phyloP scores from a whole-genome alignment of 2,113 vertebrate genomes.

The Rousettus leschenaultii region DNA sequence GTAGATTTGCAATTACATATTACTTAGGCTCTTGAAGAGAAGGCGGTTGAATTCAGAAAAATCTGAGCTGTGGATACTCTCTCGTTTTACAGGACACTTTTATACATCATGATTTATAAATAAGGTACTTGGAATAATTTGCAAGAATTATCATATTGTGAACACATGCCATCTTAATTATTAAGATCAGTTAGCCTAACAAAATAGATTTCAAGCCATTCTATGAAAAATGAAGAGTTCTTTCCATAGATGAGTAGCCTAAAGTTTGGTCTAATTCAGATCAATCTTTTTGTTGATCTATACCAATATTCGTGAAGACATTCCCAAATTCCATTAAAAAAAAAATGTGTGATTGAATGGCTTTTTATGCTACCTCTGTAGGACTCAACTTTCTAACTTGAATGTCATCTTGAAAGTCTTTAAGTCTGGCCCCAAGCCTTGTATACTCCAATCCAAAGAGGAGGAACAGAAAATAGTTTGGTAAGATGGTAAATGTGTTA shows the following conservation, averaged over 20 bases:
- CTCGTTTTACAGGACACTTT: background rate
- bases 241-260: background rate
- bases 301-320: background rate
- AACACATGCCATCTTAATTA: background rate
- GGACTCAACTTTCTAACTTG: background rate
- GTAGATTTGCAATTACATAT: background rate
- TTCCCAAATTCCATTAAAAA: background rate
- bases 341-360: background rate
- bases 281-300: background rate
- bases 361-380: background rate
- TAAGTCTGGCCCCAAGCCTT: background rate
- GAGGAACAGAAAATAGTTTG: background rate
- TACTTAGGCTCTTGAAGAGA: background rate
- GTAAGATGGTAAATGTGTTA: background rate
- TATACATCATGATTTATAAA: background rate
- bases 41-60: background rate
- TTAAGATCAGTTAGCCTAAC: background rate
- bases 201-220: background rate
- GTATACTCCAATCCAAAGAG: background rate
- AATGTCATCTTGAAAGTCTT: conserved; percentile 1
- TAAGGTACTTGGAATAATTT: background rate
- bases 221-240: background rate
- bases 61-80: background rate
- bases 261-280: background rate
- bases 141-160: background rate